Conservation (phyloP, 2,888 invertebrate genomes). For the Strigamia maritima region DNA sequence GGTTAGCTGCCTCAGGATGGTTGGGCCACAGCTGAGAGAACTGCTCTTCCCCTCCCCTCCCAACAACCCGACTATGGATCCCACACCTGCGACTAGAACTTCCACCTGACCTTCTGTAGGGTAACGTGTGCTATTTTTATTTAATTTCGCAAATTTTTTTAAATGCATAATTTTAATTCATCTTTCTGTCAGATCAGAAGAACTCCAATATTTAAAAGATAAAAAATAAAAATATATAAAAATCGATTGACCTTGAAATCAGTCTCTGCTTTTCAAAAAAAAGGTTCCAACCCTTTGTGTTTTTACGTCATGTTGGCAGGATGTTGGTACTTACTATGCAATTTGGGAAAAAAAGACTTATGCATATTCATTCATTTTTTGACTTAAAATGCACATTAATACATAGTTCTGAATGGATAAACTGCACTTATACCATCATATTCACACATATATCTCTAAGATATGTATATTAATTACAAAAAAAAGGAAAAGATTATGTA, state of each 20-base stretch:
- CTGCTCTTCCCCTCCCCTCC: conserved; percentile 39
- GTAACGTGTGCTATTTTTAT: conserved; percentile 38
- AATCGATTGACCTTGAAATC: conserved; percentile 6
- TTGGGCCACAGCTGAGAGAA: conserved; percentile 40
- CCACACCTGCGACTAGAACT: conserved; percentile 38
- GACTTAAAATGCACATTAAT: conserved; percentile 19
- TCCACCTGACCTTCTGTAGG: conserved; percentile 38
- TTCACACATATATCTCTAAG: not conserved
- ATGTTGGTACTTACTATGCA: conserved; percentile 37
- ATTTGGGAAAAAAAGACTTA: conserved; percentile 33
- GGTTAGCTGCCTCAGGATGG: conserved; percentile 39
- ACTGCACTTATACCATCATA: conserved; percentile 23
- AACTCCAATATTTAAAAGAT: not conserved
- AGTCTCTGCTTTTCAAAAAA: conserved; percentile 17
- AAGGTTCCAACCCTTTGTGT: not conserved
- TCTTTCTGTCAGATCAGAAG: conserved; percentile 8
- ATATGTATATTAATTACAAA: not conserved
- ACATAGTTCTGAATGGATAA: conserved; percentile 17
- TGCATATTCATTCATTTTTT: conserved; percentile 37
- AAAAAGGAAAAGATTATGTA: not conserved
- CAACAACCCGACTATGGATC: conserved; percentile 37
- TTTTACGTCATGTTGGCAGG: conserved; percentile 3
- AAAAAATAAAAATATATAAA: not conserved
- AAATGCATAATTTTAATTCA: not conserved
- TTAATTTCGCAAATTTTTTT: not conserved